Evolutionary conservation across 2,113 vertebrate genomes (phyloP), one percentile per base, ranked within the genome.

Genomic region (Reinhardtius hippoglossoides): DNA sequence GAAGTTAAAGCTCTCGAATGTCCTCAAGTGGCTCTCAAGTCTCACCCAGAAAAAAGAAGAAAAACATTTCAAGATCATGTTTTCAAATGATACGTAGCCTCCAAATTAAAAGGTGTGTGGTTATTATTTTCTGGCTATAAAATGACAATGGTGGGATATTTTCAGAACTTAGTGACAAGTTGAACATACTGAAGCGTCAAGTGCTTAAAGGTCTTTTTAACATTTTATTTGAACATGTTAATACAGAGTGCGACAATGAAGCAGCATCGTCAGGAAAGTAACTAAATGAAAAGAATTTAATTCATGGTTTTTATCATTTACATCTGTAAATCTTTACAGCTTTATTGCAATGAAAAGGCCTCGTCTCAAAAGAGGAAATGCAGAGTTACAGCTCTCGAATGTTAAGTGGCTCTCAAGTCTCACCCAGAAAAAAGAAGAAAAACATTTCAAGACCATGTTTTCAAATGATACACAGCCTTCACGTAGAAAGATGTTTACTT

Each of bases 361-460:
- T 37, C 9, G 8, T 37, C 35, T 37, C 35, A 37, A 37, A 37
- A 37, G 35, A 48, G 50, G 18, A 61, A 74, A 78, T 77, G 23
- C 70, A 27, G 60, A 66, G 13, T 35, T 52, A 9, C 23, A 67
- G 27, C 21, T 9, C 15, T 20, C 42, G 20, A 9, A 20, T 14
- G 46, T 50, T 24, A 74, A 55, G 69, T 42, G 9, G 18, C 1
- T 21, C 37, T 56, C 9, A 50, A 31, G 18, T 13, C 35, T 27
- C 24, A 26, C 24, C 4, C 24, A n/a, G n/a, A 55, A 55, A 54
- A 54, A 8, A 14, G 31, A 13, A 14, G 44, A 46, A 13, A 14
- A 14, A 15, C 15, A 16, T 37, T 37, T 37, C 35, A 37, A 37
- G 35, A 37, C 35, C 35, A 37, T 9, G 35, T 37, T 37, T 37